Conservation (phyloP, 2,113 vertebrate species). For the Carassius carassius region DNA sequence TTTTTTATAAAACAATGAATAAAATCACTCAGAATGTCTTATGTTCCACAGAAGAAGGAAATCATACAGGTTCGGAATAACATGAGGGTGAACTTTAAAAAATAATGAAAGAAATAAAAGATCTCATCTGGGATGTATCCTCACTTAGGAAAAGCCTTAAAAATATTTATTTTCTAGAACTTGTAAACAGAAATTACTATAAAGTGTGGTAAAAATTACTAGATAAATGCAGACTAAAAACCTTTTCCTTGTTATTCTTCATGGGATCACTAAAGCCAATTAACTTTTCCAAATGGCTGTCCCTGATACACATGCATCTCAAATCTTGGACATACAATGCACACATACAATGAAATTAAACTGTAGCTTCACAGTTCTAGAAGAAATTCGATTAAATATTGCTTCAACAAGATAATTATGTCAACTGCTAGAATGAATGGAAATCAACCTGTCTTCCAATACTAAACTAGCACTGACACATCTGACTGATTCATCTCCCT, state of each 20-base stretch:
- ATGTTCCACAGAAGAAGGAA: neutral
- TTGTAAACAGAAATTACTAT: neutral
- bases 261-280: neutral
- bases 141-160: neutral
- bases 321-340: neutral
- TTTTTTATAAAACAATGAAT: neutral
- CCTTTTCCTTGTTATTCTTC: neutral
- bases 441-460: slow-evolving; percentile 34
- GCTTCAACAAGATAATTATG: neutral
- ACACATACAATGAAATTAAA: no score
- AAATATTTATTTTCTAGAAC: neutral
- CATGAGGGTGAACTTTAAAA: neutral
- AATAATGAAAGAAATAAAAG: neutral
- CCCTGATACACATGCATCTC: neutral
- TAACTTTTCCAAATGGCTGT: no score
- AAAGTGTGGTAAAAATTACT: neutral
- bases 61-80: neutral
- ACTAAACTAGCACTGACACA: slow-evolving; percentile 4
- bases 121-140: neutral
- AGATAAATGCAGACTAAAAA: neutral
- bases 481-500: slow-evolving; percentile 34
- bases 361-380: neutral
- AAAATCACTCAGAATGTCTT: neutral
- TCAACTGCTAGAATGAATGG: slow-evolving; percentile 1
- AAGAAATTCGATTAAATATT: neutral